Percentiles rank a stretch among this genome's conserved stretches.
Conservation (phyloP, 2,797 vertebrate genomes). For the Acipenser transmontanus region DNA sequence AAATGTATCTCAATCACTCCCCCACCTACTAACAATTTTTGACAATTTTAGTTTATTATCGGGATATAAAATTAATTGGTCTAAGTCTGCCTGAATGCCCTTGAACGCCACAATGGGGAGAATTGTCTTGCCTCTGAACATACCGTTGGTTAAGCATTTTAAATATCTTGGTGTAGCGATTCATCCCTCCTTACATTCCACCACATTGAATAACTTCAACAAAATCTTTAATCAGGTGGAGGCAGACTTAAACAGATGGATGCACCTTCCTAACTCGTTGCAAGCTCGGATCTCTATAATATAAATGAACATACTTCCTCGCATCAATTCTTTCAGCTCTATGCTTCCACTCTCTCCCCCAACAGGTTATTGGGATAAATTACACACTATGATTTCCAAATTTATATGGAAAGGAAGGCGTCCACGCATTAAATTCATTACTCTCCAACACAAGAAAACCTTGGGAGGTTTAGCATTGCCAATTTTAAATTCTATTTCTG, state of each 20-base stretch:
- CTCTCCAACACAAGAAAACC: not conserved
- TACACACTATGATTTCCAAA: not conserved
- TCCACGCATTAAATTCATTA: not conserved
- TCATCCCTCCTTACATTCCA: not conserved
- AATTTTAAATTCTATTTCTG: constrained; percentile 13
- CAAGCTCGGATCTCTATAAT: constrained; percentile 4
- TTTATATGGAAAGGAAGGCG: constrained; percentile 17
- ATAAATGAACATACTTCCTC: constrained; percentile 18
- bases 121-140: not conserved
- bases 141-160: not conserved
- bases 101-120: too few species aligned
- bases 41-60: too few species aligned
- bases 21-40: too few species aligned
- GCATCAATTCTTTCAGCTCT: not conserved
- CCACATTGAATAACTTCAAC: not conserved
- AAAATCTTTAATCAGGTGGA: not conserved
- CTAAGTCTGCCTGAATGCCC: too few species aligned
- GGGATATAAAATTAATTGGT: too few species aligned
- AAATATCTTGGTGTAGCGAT: constrained; percentile 13
- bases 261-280: constrained; percentile 9
- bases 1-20: too few species aligned
- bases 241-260: constrained; percentile 8
- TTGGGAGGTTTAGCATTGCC: constrained; percentile 12
- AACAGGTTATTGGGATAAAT: constrained; percentile 7
- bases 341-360: constrained; percentile 11